Percentiles rank a stretch among this genome's conserved stretches.
Conservation (phyloP, 2,797 vertebrate species). For the Acrossocheilus fasciatus region DNA sequence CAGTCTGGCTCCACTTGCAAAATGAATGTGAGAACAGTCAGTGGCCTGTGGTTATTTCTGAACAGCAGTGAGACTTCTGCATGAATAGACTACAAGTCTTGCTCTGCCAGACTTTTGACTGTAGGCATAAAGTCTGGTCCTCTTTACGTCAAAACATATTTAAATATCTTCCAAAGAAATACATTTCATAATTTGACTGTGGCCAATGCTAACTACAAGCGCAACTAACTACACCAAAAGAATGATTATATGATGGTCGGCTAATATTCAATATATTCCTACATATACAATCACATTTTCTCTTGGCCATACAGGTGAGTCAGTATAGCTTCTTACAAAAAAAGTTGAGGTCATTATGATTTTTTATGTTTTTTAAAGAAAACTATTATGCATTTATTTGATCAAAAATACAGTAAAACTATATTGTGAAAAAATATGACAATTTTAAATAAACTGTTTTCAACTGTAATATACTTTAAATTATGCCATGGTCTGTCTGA, state of each 20-base stretch:
- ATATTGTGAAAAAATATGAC: background rate
- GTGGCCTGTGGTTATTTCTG: constrained; percentile 45
- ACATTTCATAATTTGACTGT: background rate
- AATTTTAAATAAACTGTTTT: background rate
- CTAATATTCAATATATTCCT: background rate
- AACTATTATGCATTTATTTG: background rate
- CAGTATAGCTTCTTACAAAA: background rate
- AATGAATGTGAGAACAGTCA: constrained; percentile 35
- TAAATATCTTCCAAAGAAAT: background rate
- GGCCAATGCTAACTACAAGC: background rate
- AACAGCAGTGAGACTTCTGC: constrained; percentile 33
- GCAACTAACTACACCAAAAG: background rate
- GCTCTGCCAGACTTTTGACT: background rate
- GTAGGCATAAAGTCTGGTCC: background rate
- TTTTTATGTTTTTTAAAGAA: background rate
- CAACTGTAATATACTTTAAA: background rate
- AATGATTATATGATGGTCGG: background rate
- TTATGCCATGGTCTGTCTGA: too few relatives aligned
- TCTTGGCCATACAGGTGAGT: background rate
- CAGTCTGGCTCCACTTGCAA: background rate
- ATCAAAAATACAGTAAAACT: background rate
- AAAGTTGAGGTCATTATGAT: too few relatives aligned
- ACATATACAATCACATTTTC: too few relatives aligned
- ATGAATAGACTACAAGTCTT: constrained; percentile 40
- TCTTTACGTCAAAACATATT: background rate